Evolutionary conservation across 2,888 invertebrate species (phyloP), one percentile per base, ranked within the genome.

Genomic region (Mimumesa dahlbomi): DNA sequence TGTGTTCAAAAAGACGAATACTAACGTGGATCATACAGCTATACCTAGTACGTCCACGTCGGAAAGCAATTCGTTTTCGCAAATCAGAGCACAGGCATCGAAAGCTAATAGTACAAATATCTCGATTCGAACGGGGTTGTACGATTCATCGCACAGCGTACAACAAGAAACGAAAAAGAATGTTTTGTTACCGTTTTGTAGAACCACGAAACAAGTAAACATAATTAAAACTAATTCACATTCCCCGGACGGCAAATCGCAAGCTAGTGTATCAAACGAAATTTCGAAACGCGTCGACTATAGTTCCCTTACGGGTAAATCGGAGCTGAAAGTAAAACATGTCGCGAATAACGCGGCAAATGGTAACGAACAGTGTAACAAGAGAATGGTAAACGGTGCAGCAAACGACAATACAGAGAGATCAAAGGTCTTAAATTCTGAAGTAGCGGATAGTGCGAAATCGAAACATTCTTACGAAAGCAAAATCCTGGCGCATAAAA

Each of bases 81-180:
- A 61, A 36, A 65, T 76, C 6, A 67, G 61, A 38, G 40, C 18
- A 0, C 65, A 63, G 40, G 36, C 54, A 5, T 76, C 78, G 2
- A 85, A 86, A 66, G 69, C 85, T 4, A 85, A 82, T 34, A 87
- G 82, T 67, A 85, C 85, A 5, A 88, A 88, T 58, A 84, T 88
- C 43, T 87, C 88, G 0, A 88, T 88, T 77, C 85, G 88, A 43
- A 88, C 85, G 21, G 86, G 88, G 54, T 65, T 88, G 0, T 88
- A 88, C 25, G 84, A 88, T 73, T 85, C 88, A 2, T 85, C 85
- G 11, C 83, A 84, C 6, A 80, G 75, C 50, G 53, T 74, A 1
- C 79, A 81, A n/a, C 79, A 85, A 2, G 83, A 85, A 7, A 42
- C 62, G 0, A 84, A 83, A 34, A 87, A 82, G 19, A 64, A 36